Evolutionary conservation across 2,113 vertebrate species (phyloP).

Genomic region (Lepisosteus osseus): DNA sequence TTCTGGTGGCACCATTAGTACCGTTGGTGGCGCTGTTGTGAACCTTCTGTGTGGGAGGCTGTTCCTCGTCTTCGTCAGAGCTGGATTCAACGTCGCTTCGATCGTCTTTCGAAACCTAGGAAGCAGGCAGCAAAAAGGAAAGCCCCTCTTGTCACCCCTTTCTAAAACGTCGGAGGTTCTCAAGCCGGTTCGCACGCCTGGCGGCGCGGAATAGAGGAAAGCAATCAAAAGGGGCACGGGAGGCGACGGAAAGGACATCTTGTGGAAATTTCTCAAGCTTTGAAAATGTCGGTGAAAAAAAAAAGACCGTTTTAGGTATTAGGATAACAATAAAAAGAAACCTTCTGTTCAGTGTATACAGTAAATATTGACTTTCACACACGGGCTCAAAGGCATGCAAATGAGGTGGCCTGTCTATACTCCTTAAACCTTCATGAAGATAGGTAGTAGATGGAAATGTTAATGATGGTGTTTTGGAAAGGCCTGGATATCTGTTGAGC

Average conservation of each 20-base stretch:
- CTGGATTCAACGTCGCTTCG: constrained; percentile 94
- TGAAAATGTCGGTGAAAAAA: too few species aligned
- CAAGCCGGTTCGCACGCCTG: too few species aligned
- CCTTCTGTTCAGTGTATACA: too few species aligned
- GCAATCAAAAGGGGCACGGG: not conserved
- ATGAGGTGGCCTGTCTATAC: not conserved
- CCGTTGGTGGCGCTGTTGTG: constrained; percentile 81
- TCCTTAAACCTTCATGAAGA: not conserved
- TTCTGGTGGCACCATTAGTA: constrained; percentile 79
- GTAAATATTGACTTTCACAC: too few species aligned
- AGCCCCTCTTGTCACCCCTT: too few species aligned
- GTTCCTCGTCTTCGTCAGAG: constrained; percentile 87
- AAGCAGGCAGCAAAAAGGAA: not conserved
- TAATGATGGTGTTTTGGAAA: too few species aligned
- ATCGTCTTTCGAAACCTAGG: constrained; percentile 89
- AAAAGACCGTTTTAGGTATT: too few species aligned
- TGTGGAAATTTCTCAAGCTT: not conserved
- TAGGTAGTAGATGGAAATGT: too few species aligned
- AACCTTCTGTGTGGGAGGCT: constrained; percentile 65
- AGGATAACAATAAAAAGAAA: too few species aligned
- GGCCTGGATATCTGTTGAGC: too few species aligned
- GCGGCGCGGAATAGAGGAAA: not conserved
- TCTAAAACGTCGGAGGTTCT: too few species aligned
- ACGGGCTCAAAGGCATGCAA: too few species aligned
- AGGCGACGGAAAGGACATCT: not conserved